Base-by-base conservation (phyloP, 1,140 invertebrate species). In the Aphis gossypii region DNA sequence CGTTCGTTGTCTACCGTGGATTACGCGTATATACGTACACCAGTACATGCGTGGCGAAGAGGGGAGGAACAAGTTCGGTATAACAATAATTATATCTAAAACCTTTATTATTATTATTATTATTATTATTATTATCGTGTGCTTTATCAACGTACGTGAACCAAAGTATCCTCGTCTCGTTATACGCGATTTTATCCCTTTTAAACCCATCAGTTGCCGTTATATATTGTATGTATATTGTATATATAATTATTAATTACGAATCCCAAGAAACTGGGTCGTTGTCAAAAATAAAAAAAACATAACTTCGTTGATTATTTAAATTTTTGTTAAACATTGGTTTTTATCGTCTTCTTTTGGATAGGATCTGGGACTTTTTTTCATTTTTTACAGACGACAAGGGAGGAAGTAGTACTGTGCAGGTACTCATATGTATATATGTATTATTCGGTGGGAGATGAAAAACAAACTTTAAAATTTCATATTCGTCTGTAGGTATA, bases 91-190 rank as follows among this genome's bases (percentile, higher is more conserved):
- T n/a, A 76, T 76, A 60, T 30, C 60, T n/a, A 30, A n/a, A 68
- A 68, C 60, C 60, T 68, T 68, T 68, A 68, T n/a, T 68, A 68
- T 60, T 56, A 56, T 30, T 68, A 68, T n/a, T 68, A 68, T 60
- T 56, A 56, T 30, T 68, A 68, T 60, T 56, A 56, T 30, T 68
- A n/a, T n/a, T 68, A 68, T n/a, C 30, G 30, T 76, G n/a, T 18
- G 30, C 60, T n/a, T 76, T 6, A 76, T 76, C n/a, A 76, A n/a
- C 30, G 60, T 76, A 76, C 60, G 60, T 76, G 60, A 30, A 3
- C n/a, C n/a, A 76, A 76, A 76, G n/a, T 76, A 76, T 76, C 60
- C 60, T 76, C 60, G n/a, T 76, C 60, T 76, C 14, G 60, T 76
- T 76, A 76, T 68, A 23, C 54, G 21, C 60, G 30, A 76, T 76